phyloP scores from a whole-genome alignment of 1,140 invertebrate species.

The Rhynchophorus ferrugineus region DNA sequence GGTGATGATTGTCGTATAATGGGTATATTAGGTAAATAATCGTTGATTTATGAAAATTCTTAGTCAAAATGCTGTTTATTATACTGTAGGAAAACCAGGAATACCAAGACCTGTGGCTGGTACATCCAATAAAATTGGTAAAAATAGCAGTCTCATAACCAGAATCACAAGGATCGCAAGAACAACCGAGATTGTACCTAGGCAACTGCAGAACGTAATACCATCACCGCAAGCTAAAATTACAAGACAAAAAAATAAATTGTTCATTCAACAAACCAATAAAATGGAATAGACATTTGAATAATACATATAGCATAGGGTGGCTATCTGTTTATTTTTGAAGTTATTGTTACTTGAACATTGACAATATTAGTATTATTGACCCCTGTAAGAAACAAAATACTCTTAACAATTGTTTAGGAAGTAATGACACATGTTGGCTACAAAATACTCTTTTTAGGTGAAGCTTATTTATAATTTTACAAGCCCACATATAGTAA shows the following conservation, averaged over 20 bases:
- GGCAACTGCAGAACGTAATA: conserved; percentile 49
- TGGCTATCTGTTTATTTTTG: too few relatives aligned
- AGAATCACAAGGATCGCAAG: conserved; percentile 33
- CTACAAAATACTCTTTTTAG: too few relatives aligned
- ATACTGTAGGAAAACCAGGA: conserved; percentile 27
- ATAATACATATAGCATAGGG: neutral
- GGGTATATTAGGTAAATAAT: conserved; percentile 7
- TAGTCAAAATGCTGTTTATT: too few relatives aligned
- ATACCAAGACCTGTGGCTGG: conserved; percentile 31
- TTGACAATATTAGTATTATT: too few relatives aligned
- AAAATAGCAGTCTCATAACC: conserved; percentile 34
- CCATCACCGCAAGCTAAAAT: conserved; percentile 60
- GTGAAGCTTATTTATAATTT: too few relatives aligned
- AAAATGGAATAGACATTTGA: conserved; percentile 11
- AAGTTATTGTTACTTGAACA: too few relatives aligned
- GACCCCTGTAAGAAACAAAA: too few relatives aligned
- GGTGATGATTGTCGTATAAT: conserved; percentile 16
- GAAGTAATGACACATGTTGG: too few relatives aligned
- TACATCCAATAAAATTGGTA: conserved; percentile 32
- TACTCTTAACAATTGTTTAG: too few relatives aligned
- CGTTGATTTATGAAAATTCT: conserved; percentile 1
- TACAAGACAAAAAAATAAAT: conserved; percentile 66
- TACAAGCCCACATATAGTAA: too few relatives aligned
- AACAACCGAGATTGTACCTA: conserved; percentile 43
- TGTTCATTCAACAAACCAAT: conserved; percentile 60